These are phyloP conservation scores for Tenebrosternarchus preto DNA, from an alignment of 2,113 vertebrate genomes.

Conservation along the genomic window DNA sequence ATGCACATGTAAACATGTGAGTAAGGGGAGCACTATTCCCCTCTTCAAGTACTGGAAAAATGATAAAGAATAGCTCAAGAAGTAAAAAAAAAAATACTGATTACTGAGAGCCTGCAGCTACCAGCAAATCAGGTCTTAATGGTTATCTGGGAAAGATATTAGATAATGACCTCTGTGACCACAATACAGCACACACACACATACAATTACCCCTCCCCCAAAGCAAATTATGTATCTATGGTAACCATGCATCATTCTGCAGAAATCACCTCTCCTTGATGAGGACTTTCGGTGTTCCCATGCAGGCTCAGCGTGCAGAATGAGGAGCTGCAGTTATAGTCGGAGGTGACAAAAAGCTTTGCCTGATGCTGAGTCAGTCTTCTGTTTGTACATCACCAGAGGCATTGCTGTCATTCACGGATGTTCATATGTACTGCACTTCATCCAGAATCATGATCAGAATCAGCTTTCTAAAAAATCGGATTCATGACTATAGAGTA, in stretches of 20 bases:
- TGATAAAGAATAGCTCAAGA: neutral
- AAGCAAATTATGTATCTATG: slow-evolving; percentile 59
- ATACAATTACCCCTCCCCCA: slow-evolving; percentile 16
- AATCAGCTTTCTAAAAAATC: too few relatives aligned
- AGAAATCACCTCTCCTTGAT: slow-evolving; percentile 43
- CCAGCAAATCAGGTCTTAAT: slow-evolving; percentile 19
- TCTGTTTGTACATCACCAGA: neutral
- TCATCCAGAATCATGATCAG: neutral
- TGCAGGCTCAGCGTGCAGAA: slow-evolving; percentile 33
- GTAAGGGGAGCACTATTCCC: too few relatives aligned
- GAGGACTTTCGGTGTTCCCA: slow-evolving; percentile 26
- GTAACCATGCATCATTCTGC: slow-evolving; percentile 57
- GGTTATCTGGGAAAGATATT: slow-evolving; percentile 26
- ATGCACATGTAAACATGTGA: too few relatives aligned
- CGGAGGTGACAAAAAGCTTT: slow-evolving; percentile 7
- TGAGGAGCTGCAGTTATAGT: slow-evolving; percentile 6
- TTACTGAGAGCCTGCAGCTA: neutral
- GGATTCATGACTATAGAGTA: too few relatives aligned
- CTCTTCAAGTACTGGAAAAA: neutral
- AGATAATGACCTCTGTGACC: slow-evolving; percentile 43
- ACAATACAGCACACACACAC: slow-evolving; percentile 30
- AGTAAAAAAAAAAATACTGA: slow-evolving; percentile 13
- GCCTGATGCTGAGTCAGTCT: neutral
- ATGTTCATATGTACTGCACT: neutral
- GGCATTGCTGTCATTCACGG: neutral